These are phyloP conservation scores for Dendrophyllia cribrosa DNA, from an alignment of 64 coral and sea anemone species.

Conservation along the genomic window DNA sequence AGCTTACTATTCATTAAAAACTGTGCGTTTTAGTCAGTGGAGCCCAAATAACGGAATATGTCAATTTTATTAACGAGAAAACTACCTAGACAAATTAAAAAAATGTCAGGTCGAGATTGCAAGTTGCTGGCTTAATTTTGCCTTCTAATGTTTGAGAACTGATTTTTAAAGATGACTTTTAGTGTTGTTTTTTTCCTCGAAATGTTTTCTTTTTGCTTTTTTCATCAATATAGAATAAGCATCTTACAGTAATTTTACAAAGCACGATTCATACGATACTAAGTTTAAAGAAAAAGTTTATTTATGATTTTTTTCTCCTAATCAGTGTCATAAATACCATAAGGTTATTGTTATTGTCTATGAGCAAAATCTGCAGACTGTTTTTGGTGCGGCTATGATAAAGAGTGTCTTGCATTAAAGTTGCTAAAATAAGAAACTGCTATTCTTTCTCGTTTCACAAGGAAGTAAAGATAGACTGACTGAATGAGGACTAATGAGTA, in stretches of 20 bases:
- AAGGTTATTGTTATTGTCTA: background rate
- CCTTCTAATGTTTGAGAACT: background rate
- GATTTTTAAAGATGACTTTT: background rate
- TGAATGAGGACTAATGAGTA: too few relatives aligned
- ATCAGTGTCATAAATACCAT: background rate
- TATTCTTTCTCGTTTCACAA: too few relatives aligned
- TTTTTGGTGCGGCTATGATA: background rate
- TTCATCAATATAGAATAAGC: background rate
- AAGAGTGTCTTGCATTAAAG: too few relatives aligned
- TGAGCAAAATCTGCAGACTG: background rate
- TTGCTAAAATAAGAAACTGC: too few relatives aligned
- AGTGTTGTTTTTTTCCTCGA: background rate
- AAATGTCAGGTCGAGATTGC: background rate
- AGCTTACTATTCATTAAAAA: background rate
- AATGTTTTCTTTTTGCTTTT: background rate
- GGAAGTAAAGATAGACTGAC: too few relatives aligned
- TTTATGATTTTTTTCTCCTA: background rate
- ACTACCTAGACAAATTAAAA: background rate
- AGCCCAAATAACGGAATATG: constrained; percentile 11
- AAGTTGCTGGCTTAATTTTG: background rate
- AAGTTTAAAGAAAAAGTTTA: background rate
- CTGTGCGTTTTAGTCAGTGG: constrained; percentile 7
- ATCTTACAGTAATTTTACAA: too few relatives aligned
- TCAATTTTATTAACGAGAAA: background rate
- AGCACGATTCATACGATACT: too few relatives aligned